Evolutionary conservation across 1,140 invertebrate genomes (phyloP).

Genomic region (Micrasema minimum): DNA sequence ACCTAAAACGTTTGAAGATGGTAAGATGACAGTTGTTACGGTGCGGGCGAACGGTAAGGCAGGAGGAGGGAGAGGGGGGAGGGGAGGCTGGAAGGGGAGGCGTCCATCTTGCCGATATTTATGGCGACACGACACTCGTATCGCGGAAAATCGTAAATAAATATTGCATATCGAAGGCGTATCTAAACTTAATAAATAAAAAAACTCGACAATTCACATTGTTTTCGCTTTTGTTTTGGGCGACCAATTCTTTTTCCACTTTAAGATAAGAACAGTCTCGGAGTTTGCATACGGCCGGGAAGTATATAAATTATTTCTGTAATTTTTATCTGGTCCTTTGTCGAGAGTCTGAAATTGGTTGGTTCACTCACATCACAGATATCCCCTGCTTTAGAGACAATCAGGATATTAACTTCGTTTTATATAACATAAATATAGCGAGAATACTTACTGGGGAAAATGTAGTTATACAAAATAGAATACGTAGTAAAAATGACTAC

Average conservation of each 20-base stretch:
- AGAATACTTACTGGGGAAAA: no score
- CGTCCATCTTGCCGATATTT: constrained; percentile 25
- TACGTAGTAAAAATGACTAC: no score
- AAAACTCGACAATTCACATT: constrained; percentile 45
- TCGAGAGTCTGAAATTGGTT: constrained; percentile 11
- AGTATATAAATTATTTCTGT: constrained; percentile 23
- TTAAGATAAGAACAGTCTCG: constrained; percentile 10
- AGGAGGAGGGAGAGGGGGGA: background rate
- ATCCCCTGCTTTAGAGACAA: no score
- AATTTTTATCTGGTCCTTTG: constrained; percentile 22
- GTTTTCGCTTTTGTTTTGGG: constrained; percentile 39
- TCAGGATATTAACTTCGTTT: no score
- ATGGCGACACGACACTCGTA: constrained; percentile 34
- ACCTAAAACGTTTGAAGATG: background rate
- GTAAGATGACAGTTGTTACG: background rate
- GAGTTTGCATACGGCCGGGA: constrained; percentile 30
- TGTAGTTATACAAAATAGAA: no score
- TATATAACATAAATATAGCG: no score
- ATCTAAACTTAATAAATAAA: constrained; percentile 53
- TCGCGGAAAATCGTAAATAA: constrained; percentile 52
- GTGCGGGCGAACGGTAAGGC: background rate
- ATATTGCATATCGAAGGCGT: constrained; percentile 52
- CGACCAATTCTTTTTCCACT: constrained; percentile 40
- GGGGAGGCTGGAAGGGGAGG: background rate
- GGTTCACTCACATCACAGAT: no score